Evolutionary conservation across 1,140 invertebrate genomes (phyloP), one percentile per base, ranked within the genome.

Genomic region (Cherax destructor): DNA sequence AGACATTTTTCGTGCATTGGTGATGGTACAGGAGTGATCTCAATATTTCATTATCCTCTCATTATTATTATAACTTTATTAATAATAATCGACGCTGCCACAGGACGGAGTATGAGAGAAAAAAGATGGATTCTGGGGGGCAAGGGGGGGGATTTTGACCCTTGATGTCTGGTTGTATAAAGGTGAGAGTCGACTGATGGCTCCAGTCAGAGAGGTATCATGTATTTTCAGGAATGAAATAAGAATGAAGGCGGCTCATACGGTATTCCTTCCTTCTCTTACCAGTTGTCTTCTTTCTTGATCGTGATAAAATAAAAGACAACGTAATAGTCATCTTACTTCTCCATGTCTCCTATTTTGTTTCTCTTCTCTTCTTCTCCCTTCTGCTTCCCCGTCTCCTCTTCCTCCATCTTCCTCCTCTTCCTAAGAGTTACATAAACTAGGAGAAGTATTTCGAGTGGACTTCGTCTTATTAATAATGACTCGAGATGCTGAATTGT

Each of bases 221-320:
- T 69, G 69, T 69, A 83, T 83, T 83, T 83, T 83, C 30, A 49
- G 59, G 47, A 47, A 69, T 83, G 59, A 61, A 83, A 83, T 83
- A 83, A 30, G 61, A 49, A 83, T 83, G 81, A 83, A 83, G 59
- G 69, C 47, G 24, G 24, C 24, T 69, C 24, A 83, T 83, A 65
- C 69, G 61, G 30, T 69, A 83, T 83, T 83, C 81, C 80, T 11
- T 65, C 18, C 61, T 21, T 18, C 6, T 30, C 24, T 74, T 5
- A 74, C 69, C 6, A 10, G 5, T 74, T 74, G 5, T 74, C 4
- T 9, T 56, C 52, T 56, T 56, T 56, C 13, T 56, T 56, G 13
- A 56, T 56, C 9, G 13, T 7, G 9, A 56, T 13, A 56, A 56
- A 56, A 56, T 56, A 5, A 56, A 56, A 41, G 30, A 41, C 30